These are phyloP conservation scores for Orestias chungarensis DNA, from an alignment of 2,797 vertebrate species.

Conservation along the genomic window DNA sequence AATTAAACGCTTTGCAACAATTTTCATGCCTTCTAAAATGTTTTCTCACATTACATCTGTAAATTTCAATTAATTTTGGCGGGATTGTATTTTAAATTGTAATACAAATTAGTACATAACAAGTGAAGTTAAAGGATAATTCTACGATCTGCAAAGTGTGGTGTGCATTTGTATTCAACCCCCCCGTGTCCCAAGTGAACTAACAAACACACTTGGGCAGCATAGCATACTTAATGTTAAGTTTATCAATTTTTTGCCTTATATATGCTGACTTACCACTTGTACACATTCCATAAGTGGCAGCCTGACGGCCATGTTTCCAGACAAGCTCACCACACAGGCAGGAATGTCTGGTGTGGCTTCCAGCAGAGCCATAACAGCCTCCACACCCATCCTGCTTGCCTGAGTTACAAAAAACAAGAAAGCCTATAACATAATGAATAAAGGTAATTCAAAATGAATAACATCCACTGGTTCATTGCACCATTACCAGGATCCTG, in stretches of 20 bases:
- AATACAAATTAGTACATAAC: neutral
- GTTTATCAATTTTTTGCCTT: neutral
- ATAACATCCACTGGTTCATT: neutral
- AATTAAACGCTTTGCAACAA: neutral
- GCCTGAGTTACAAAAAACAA: conserved; percentile 73
- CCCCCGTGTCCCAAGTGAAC: neutral
- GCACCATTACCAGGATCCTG: conserved; percentile 84
- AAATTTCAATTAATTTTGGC: neutral
- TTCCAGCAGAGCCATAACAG: conserved; percentile 92
- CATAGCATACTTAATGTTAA: neutral
- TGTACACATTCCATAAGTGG: conserved; percentile 96
- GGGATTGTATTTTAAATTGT: neutral
- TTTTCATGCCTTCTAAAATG: neutral
- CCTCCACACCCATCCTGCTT: conserved; percentile 94
- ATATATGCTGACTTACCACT: conserved; percentile 80
- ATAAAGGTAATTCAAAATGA: neutral
- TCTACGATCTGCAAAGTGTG: neutral
- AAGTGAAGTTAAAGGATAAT: neutral
- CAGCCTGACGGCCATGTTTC: conserved; percentile 90
- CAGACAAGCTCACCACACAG: conserved; percentile 94
- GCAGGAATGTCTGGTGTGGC: conserved; percentile 91
- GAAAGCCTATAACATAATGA: neutral
- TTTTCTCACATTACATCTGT: neutral
- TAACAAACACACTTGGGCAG: neutral
- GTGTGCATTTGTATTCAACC: neutral